Conservation (phyloP, 2,113 vertebrate genomes). For the Pelecanoides urinatrix region DNA sequence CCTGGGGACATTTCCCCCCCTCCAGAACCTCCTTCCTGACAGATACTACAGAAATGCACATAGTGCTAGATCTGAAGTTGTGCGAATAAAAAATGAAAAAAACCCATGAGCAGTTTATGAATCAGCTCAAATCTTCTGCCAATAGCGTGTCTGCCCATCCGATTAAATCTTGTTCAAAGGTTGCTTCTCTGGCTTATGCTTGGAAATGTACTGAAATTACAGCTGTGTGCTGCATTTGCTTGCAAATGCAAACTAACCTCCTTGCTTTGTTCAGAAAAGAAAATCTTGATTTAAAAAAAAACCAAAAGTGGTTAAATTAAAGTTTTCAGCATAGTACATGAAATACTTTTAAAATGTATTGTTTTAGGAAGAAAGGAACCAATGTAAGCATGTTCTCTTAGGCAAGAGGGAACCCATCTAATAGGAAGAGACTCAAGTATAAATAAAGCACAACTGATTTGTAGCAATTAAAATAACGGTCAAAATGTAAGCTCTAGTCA, state of each 20-base stretch:
- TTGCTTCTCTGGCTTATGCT: neutral
- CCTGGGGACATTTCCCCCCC: too few species aligned
- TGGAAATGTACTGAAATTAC: neutral
- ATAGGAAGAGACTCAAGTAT: neutral
- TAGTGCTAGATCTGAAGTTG: neutral
- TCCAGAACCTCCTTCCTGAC: neutral
- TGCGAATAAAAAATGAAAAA: neutral
- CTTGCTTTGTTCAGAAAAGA: neutral
- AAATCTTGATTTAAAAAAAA: neutral
- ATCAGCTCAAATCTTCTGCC: neutral
- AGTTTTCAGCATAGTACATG: neutral
- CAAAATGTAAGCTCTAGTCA: neutral
- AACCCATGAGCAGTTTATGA: neutral
- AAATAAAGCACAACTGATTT: neutral
- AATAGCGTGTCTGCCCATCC: neutral
- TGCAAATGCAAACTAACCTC: neutral
- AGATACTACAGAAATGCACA: neutral
- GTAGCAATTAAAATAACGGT: neutral
- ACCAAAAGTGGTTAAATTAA: neutral
- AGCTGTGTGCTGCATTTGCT: neutral
- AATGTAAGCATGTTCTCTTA: neutral
- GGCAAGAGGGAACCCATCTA: neutral
- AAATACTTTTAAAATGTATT: neutral
- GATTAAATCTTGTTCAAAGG: neutral
- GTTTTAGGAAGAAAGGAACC: neutral